Percentiles rank a stretch among this genome's conserved stretches.
Conservation (phyloP, 1,140 invertebrate species). For the Ladona fulva region DNA sequence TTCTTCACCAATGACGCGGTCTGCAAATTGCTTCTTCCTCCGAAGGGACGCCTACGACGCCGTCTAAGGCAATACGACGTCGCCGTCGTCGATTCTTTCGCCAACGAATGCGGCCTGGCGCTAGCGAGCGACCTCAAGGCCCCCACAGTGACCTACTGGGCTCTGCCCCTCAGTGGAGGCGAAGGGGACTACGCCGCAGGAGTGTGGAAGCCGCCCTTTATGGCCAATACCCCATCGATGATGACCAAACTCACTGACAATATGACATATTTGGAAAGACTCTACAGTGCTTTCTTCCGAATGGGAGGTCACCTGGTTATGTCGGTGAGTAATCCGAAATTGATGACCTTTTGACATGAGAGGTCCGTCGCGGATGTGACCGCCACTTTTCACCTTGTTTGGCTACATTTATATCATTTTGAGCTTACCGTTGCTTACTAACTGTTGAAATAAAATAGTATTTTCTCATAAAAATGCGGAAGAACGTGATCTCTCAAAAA, state of each 20-base stretch:
- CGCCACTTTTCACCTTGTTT: too few relatives aligned
- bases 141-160: slow-evolving; percentile 25
- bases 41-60: not conserved
- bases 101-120: slow-evolving; percentile 27
- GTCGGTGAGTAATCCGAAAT: slow-evolving; percentile 5
- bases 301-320: slow-evolving; percentile 27
- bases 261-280: slow-evolving; percentile 28
- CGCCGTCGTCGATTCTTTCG: slow-evolving; percentile 25
- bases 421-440: too few relatives aligned
- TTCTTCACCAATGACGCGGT: not conserved
- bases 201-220: not conserved
- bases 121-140: slow-evolving; percentile 23
- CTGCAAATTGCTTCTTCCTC: not conserved
- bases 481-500: too few relatives aligned
- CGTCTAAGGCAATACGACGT: slow-evolving; percentile 23
- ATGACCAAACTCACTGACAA: slow-evolving; percentile 27
- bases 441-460: too few relatives aligned
- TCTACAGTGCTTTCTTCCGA: slow-evolving; percentile 26
- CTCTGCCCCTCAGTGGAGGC: slow-evolving; percentile 20
- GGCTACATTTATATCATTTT: too few relatives aligned
- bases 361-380: too few relatives aligned
- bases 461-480: too few relatives aligned
- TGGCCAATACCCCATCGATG: slow-evolving; percentile 24
- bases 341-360: too few relatives aligned
- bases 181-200: not conserved